phyloP scores from a whole-genome alignment of 2,113 vertebrate genomes.

The Oncorhynchus nerka region DNA sequence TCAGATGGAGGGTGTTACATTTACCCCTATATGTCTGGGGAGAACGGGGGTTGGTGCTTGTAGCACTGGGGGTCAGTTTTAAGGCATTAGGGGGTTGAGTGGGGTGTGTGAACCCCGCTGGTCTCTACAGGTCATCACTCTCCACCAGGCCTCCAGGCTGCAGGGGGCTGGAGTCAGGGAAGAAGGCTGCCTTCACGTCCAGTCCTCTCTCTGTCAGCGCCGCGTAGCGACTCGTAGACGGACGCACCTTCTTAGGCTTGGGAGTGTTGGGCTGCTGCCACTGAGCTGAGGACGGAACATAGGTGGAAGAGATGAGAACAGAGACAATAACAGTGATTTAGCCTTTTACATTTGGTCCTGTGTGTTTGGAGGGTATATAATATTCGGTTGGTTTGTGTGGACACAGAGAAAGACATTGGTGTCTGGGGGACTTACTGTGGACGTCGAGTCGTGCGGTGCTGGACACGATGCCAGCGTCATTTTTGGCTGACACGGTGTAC shows the following conservation, averaged over 20 bases:
- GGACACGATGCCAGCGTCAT: conserved; percentile 94
- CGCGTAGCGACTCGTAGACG: conserved; percentile 93
- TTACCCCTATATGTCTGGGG: conserved; percentile 12
- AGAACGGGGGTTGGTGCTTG: conserved; percentile 1
- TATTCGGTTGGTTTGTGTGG: background rate
- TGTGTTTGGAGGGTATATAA: background rate
- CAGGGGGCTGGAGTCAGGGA: conserved; percentile 88
- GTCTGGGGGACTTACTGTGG: conserved; percentile 78
- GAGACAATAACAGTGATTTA: background rate
- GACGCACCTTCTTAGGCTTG: conserved; percentile 92
- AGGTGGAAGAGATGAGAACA: background rate
- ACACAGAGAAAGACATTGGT: background rate
- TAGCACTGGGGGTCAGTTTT: conserved; percentile 13
- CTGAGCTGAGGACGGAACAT: conserved; percentile 76
- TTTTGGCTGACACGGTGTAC: conserved; percentile 98
- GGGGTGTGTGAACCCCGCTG: background rate
- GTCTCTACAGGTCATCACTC: conserved; percentile 90
- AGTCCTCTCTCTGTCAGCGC: conserved; percentile 95
- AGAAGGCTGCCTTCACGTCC: conserved; percentile 96
- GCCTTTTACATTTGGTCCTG: background rate
- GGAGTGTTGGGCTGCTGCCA: conserved; percentile 92
- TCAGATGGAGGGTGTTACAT: background rate
- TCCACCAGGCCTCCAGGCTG: conserved; percentile 87
- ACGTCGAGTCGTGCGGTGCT: conserved; percentile 94
- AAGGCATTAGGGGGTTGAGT: conserved; percentile 13